Conservation (phyloP, 2,888 invertebrate species). For the Pollenia amentaria region DNA sequence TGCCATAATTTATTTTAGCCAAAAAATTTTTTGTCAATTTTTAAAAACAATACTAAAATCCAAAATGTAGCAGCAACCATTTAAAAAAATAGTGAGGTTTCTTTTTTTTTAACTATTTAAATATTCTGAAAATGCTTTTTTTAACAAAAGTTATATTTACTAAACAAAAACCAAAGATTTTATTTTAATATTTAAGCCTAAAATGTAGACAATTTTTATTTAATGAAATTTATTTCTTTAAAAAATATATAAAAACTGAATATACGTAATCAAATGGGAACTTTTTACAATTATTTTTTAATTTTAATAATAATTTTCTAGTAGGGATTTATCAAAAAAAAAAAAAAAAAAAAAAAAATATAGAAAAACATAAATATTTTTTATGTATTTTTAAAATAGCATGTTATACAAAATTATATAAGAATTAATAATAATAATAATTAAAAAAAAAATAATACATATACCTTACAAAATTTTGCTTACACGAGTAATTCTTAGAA, state of each 20-base stretch:
- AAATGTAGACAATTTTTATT: background rate
- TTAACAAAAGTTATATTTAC: slow-evolving; percentile 5
- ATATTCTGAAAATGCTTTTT: slow-evolving; percentile 73
- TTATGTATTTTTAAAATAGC: slow-evolving; percentile 55
- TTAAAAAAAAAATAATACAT: slow-evolving; percentile 51
- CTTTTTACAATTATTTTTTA: slow-evolving; percentile 66
- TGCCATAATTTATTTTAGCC: slow-evolving; percentile 65
- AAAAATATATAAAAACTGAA: slow-evolving; percentile 46
- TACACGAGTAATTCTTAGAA: slow-evolving; percentile 23
- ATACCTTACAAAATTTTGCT: slow-evolving; percentile 43
- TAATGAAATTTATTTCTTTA: slow-evolving; percentile 12
- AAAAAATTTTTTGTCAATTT: slow-evolving; percentile 50
- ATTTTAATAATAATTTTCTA: slow-evolving; percentile 58
- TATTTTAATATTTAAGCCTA: slow-evolving; percentile 9
- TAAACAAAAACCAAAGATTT: slow-evolving; percentile 64
- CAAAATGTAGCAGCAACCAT: slow-evolving; percentile 5
- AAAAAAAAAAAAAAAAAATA: slow-evolving; percentile 22
- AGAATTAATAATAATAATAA: slow-evolving; percentile 23
- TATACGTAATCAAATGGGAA: slow-evolving; percentile 80
- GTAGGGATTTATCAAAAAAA: slow-evolving; percentile 12
- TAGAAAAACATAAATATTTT: slow-evolving; percentile 45
- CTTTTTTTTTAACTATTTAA: slow-evolving; percentile 59
- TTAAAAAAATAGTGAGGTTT: slow-evolving; percentile 56
- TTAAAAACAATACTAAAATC: slow-evolving; percentile 41
- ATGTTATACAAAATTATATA: slow-evolving; percentile 45